Evolutionary conservation across 2,888 invertebrate species (phyloP).

Genomic region (Busseola fusca): DNA sequence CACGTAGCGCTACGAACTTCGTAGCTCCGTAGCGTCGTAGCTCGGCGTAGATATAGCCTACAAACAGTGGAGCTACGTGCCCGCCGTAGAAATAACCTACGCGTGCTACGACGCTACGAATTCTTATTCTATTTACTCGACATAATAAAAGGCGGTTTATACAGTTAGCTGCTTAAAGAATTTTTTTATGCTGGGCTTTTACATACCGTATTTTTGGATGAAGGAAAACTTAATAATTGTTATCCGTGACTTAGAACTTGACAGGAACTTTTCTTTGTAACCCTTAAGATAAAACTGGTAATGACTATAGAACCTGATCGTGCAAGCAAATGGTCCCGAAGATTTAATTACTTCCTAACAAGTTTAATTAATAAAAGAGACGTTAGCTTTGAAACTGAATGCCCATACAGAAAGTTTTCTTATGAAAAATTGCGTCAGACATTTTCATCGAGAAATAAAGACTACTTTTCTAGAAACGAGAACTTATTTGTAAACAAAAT

Average conservation of each 20-base stretch:
- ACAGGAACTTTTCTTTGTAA: neutral
- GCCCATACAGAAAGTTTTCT: neutral
- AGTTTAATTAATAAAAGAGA: slow-evolving; percentile 22
- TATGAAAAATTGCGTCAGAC: neutral
- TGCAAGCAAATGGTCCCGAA: slow-evolving; percentile 3
- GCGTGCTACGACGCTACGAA: slow-evolving; percentile 52
- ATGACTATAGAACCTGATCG: slow-evolving; percentile 5
- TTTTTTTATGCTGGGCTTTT: slow-evolving; percentile 16
- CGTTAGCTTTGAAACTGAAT: slow-evolving; percentile 13
- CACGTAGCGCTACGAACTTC: slow-evolving; percentile 54
- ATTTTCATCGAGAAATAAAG: neutral
- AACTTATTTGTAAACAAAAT: slow-evolving; percentile 1
- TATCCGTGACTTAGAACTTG: neutral
- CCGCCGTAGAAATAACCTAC: slow-evolving; percentile 48
- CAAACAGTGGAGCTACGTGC: slow-evolving; percentile 51
- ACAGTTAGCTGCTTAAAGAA: slow-evolving; percentile 17
- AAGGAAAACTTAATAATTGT: neutral
- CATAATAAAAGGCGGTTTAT: slow-evolving; percentile 35
- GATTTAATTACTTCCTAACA: slow-evolving; percentile 23
- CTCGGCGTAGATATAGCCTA: slow-evolving; percentile 50
- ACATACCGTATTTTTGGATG: slow-evolving; percentile 2
- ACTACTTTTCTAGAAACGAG: neutral
- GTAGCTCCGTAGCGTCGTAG: slow-evolving; percentile 49
- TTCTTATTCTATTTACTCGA: slow-evolving; percentile 45
- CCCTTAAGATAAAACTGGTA: neutral